These are phyloP conservation scores for Ophiodon elongatus DNA, from an alignment of 2,113 vertebrate species.

Conservation along the genomic window DNA sequence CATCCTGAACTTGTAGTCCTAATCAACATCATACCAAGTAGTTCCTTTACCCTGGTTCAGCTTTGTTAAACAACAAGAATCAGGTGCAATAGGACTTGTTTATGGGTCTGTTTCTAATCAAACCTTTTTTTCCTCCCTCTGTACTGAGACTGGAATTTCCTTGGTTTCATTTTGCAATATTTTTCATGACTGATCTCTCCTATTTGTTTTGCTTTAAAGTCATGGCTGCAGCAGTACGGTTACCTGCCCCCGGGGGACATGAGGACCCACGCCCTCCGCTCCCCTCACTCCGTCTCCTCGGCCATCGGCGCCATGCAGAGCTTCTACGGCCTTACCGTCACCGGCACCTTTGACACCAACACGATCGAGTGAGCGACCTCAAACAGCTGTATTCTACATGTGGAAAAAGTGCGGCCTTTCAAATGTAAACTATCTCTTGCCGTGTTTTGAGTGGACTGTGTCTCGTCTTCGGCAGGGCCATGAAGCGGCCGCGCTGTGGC, in stretches of 20 bases:
- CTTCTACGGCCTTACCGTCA: constrained; percentile 90
- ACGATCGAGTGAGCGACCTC: constrained; percentile 85
- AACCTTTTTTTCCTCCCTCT: neutral
- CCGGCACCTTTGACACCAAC: constrained; percentile 84
- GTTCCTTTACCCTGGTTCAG: neutral
- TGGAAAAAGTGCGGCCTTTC: neutral
- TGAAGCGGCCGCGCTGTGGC: constrained; percentile 90
- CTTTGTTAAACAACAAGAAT: constrained; percentile 23
- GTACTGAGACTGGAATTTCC: constrained; percentile 4
- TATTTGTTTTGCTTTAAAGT: constrained; percentile 75
- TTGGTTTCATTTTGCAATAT: neutral
- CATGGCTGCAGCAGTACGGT: constrained; percentile 94
- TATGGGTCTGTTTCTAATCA: constrained; percentile 21
- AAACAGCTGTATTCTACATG: neutral
- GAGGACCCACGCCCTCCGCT: constrained; percentile 89
- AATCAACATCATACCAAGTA: constrained; percentile 6
- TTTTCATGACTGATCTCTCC: constrained; percentile 12
- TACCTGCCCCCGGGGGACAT: constrained; percentile 94
- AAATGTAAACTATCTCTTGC: neutral
- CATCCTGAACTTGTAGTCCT: constrained; percentile 30
- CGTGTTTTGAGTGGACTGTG: constrained; percentile 3
- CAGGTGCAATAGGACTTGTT: neutral
- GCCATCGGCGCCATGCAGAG: constrained; percentile 92
- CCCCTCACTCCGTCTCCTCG: constrained; percentile 88
- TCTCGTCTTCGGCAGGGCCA: constrained; percentile 84